Conservation (phyloP, 1,140 invertebrate species). For the Macrocentrus cingulum region DNA sequence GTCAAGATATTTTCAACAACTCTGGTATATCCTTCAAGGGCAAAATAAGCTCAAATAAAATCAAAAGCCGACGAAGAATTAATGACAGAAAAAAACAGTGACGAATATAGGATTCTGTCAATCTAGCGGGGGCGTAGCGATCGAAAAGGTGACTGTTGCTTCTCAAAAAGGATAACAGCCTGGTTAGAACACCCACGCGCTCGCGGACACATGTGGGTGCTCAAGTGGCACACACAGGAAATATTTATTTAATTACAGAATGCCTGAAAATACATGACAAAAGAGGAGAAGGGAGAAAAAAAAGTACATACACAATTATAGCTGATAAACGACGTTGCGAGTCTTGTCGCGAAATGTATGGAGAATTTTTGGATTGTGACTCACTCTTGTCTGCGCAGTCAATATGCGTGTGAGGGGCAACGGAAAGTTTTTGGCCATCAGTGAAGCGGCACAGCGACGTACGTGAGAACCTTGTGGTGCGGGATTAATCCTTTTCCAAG, state of each 20-base stretch:
- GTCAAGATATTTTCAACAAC: too few species aligned
- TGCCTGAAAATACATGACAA: too few species aligned
- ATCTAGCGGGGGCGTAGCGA: slow-evolving; percentile 5
- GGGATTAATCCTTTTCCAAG: slow-evolving; percentile 24
- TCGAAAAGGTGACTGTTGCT: slow-evolving; percentile 19
- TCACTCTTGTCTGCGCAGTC: slow-evolving; percentile 23
- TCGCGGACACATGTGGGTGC: neutral
- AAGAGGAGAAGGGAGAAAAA: slow-evolving; percentile 1
- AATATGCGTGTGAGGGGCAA: slow-evolving; percentile 35
- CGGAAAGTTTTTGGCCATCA: slow-evolving; percentile 40
- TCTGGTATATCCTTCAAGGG: neutral
- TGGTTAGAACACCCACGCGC: neutral
- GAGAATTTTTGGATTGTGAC: slow-evolving; percentile 34
- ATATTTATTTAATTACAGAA: too few species aligned
- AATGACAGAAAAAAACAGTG: slow-evolving; percentile 3
- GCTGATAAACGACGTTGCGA: too few species aligned
- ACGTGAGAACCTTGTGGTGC: neutral
- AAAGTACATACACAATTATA: too few species aligned
- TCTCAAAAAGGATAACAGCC: slow-evolving; percentile 15
- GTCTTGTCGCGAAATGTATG: too few species aligned
- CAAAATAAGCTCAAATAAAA: slow-evolving; percentile 1
- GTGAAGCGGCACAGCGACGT: neutral
- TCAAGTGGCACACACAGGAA: neutral
- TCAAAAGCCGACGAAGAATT: neutral
- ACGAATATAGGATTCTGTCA: slow-evolving; percentile 13